Base-by-base conservation (phyloP, 2,797 vertebrate species). In the Natrix natrix region DNA sequence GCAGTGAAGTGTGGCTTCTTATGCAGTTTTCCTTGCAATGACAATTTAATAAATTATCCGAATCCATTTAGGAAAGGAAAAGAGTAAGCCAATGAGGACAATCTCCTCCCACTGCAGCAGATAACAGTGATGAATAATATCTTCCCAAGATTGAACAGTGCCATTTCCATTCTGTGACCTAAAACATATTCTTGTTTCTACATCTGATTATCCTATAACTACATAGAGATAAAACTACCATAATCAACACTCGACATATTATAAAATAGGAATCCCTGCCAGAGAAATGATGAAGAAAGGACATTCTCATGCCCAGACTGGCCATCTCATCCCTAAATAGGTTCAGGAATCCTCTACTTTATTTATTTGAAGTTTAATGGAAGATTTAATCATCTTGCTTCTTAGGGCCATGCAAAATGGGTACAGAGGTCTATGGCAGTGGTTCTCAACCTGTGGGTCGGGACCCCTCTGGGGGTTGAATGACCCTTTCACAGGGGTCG, bases 11-110 rank as follows among this genome's bases (percentile, higher is more conserved):
- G 24, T 66, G 20, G 17, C 24, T 86, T 87, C 57, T 86, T 88
- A 86, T 86, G 86, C 90, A 90, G 92, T 92, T 90, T 60, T 89
- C 92, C 90, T 92, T 78, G 78, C 28, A 90, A 92, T 87, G 87
- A 22, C 61, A 55, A 55, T 66, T 86, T 86, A 32, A 56, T 86
- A 55, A 32, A 90, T 17, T 86, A 48, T 86, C 43, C 0, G 13
- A 5, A 52, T 78, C 8, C 12, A 43, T 22, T 66, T 86, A 78
- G 78, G 37, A 37, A 92, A 59, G 16, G 43, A 43, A 16, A 59
- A 24, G n/a, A 24, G 59, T 32, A 61, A 28, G 8, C 57, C 59
- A 20, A 54, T 59, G 4, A 61, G 91, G 24, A 28, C 10, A 17
- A 43, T 28, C 22, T 4, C 43, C 28, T 28, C 83, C 5, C n/a